Percentiles rank a stretch among this genome's conserved stretches.
These are phyloP conservation scores for Drosophila hydei DNA, from an alignment of 1,140 invertebrate species.

Conservation along the genomic window DNA sequence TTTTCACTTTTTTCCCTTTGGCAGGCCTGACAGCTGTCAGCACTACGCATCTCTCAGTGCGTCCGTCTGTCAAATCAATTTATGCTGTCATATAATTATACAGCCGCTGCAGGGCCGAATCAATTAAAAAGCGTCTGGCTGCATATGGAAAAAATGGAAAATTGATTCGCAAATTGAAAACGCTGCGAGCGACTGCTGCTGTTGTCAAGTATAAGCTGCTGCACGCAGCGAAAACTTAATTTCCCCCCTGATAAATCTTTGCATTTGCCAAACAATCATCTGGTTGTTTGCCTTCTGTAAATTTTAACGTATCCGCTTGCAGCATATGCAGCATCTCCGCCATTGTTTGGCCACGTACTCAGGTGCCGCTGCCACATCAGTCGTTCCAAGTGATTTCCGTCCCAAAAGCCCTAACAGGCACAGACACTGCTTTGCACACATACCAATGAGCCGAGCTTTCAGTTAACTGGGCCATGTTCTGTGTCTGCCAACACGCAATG, in stretches of 20 bases:
- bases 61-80: slow-evolving; percentile 33
- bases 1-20: not conserved
- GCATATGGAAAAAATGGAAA: slow-evolving; percentile 15
- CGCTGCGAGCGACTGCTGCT: not conserved
- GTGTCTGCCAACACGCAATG: slow-evolving; percentile 47
- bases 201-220: slow-evolving; percentile 8
- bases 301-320: slow-evolving; percentile 32
- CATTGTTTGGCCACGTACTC: slow-evolving; percentile 52
- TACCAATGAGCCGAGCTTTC: slow-evolving; percentile 53
- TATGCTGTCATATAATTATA: slow-evolving; percentile 34
- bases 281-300: slow-evolving; percentile 20
- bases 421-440: slow-evolving; percentile 48
- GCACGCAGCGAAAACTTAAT: slow-evolving; percentile 26
- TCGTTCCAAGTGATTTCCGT: slow-evolving; percentile 66
- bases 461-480: slow-evolving; percentile 31
- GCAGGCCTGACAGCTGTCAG: slow-evolving; percentile 53
- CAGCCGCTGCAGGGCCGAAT: slow-evolving; percentile 19
- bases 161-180: slow-evolving; percentile 36
- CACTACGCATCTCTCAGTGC: slow-evolving; percentile 10
- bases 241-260: slow-evolving; percentile 45
- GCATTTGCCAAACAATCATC: slow-evolving; percentile 41
- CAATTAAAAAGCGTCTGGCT: slow-evolving; percentile 39
- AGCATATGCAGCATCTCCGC: slow-evolving; percentile 29
- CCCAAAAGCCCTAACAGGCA: slow-evolving; percentile 43
- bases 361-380: slow-evolving; percentile 45